Percentiles rank a stretch among this genome's conserved stretches.
phyloP scores from a whole-genome alignment of 2,797 vertebrate species.

The Mallotus villosus region DNA sequence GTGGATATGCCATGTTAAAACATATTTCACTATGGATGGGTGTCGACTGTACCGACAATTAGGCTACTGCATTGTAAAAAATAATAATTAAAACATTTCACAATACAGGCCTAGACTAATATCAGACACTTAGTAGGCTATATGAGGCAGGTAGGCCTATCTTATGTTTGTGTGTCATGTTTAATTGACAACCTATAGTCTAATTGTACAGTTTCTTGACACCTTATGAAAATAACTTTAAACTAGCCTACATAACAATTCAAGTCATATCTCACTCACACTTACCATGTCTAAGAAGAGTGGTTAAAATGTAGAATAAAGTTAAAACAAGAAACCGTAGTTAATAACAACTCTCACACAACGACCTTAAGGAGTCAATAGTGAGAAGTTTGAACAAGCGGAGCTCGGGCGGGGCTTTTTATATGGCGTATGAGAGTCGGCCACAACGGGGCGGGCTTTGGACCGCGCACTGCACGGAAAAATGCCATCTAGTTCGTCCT shows the following conservation, averaged over 20 bases:
- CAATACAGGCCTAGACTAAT: background rate
- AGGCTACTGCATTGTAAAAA: background rate
- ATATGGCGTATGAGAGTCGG: conserved; percentile 10
- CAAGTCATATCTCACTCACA: background rate
- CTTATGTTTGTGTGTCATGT: background rate
- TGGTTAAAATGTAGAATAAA: conserved; percentile 12
- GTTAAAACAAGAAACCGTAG: background rate
- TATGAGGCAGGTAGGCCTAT: background rate
- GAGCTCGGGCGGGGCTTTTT: conserved; percentile 7
- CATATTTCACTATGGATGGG: background rate
- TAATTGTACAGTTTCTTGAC: background rate
- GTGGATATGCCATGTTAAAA: background rate
- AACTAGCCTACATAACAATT: conserved; percentile 3
- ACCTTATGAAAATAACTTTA: background rate
- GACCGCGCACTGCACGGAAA: background rate
- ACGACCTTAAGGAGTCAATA: conserved; percentile 24
- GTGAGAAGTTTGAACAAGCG: conserved; percentile 15
- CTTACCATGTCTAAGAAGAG: conserved; percentile 30
- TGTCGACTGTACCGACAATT: background rate
- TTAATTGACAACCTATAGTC: background rate
- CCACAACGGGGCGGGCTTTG: conserved; percentile 16
- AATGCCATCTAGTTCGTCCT: background rate
- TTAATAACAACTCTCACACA: conserved; percentile 20
- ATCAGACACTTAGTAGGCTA: background rate
- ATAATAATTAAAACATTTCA: no score